Evolutionary conservation across 2,888 invertebrate species (phyloP), one percentile per base, ranked within the genome.

Genomic region (Unio delphinus): DNA sequence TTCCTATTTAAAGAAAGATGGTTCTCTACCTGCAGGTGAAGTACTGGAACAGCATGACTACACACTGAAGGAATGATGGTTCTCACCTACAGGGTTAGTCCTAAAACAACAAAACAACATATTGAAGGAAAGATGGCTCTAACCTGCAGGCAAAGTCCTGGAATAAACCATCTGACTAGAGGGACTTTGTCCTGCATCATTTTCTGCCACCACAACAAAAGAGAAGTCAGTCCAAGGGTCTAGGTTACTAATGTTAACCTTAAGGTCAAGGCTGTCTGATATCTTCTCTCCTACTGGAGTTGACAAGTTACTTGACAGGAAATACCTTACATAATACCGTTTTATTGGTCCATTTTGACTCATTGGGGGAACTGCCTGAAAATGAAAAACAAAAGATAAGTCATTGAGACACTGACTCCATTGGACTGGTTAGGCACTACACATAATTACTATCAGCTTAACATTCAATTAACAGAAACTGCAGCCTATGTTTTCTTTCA

Each of bases 191-290:
- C 86, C 86, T 65, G 75, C 81, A 18, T 78, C 75, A 76, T 86
- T 87, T 67, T 82, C 83, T 45, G 81, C 79, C 60, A 72, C 72
- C 54, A 87, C 65, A 54, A 73, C 71, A 20, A 87, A 70, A 67
- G 75, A 73, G 68, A 84, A 86, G 72, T 72, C 70, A 62, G 76
- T 84, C 83, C 84, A 86, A 64, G 86, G 84, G 58, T 73, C 79
- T 65, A 87, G 77, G 65, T 76, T 80, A 65, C 68, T 75, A 55
- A 85, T 74, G 58, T 76, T 75, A 18, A 72, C 73, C 20, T 73
- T 70, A 34, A 73, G 73, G 64, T 75, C 68, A 59, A 74, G 70
- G 17, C 70, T 72, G 26, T 75, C 72, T 60, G 70, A 69, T 45
- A 74, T 65, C 26, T 68, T 67, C 28, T 72, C 74, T 58, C 73